Evolutionary conservation across 2,113 vertebrate genomes (phyloP), one percentile per base, ranked within the genome.

Genomic region (Gobiocypris rarus): DNA sequence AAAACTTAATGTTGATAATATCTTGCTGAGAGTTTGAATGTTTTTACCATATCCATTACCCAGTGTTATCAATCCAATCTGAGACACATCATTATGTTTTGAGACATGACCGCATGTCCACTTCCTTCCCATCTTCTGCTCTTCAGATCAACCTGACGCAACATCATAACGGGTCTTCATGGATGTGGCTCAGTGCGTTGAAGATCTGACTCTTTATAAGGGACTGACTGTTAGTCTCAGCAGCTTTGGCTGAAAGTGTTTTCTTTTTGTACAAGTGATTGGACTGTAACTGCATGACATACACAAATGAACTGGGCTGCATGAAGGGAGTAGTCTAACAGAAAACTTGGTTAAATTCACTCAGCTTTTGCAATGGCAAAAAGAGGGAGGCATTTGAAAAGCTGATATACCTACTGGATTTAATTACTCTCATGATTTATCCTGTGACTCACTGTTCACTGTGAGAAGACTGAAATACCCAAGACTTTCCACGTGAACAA

Each of bases 401-500:
- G 76, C 38, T 79, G 41, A 74, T 31, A 65, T 65, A n/a, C 71
- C 26, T 24, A 69, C 56, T 73, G 77, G 69, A 61, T 81, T 80
- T 67, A 24, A 54, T 69, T 75, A 84, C 13, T 41, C 28, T 74
- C 50, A 48, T 50, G 34, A 80, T 75, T 67, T 52, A 84, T 54
- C 31, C 48, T 67, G 28, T 84, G 73, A 76, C 73, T 76, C 38
- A 76, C 82, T n/a, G 5, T 24, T 75, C 54, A 74, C 54, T 22
- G 34, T 26, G 41, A 48, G 19, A 75, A 31, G 54, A 75, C 17
- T 7, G 56, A 83, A 52, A 83, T 31, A 7, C 34, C n/a, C 24
- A 75, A 75, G 26, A 75, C 24, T 79, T 67, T 22, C 78, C 78
- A 81, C 78, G 3, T 69, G 45, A 81, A 69, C 58, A 80, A 65